Evolutionary conservation across 1,140 invertebrate genomes (phyloP).

Genomic region (Manduca sexta): DNA sequence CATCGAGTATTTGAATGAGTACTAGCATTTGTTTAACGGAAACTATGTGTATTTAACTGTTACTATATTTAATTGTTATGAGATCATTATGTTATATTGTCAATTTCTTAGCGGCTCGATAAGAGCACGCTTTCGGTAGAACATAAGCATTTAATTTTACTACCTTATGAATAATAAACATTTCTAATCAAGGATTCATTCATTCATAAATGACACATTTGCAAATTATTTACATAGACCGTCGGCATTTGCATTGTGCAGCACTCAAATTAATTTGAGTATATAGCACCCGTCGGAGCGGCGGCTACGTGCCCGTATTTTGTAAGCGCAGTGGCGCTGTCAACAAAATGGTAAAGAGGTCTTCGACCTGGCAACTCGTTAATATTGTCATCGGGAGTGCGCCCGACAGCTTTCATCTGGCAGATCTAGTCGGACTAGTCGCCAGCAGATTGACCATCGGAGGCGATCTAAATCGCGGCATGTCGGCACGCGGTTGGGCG

Average conservation of each 20-base stretch:
- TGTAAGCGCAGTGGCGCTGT: slow-evolving; percentile 3
- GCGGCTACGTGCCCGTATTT: neutral
- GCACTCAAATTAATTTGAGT: too few relatives aligned
- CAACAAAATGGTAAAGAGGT: slow-evolving; percentile 26
- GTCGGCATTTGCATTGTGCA: too few relatives aligned
- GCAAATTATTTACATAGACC: too few relatives aligned
- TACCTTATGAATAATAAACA: neutral
- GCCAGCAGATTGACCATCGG: slow-evolving; percentile 17
- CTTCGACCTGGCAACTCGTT: slow-evolving; percentile 20
- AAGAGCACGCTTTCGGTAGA: neutral
- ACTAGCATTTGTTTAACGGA: neutral
- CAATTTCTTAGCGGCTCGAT: neutral
- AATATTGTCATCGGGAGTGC: slow-evolving; percentile 18
- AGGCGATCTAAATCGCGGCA: slow-evolving; percentile 22
- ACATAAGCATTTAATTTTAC: neutral
- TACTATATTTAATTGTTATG: neutral
- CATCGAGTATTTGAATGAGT: neutral
- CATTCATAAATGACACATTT: too few relatives aligned
- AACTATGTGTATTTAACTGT: neutral
- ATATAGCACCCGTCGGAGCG: too few relatives aligned
- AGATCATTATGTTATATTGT: neutral
- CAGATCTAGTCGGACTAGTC: slow-evolving; percentile 24
- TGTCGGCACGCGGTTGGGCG: neutral
- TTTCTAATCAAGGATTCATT: neutral
- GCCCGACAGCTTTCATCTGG: slow-evolving; percentile 25